Percentiles rank a stretch among this genome's conserved stretches.
Evolutionary conservation across 2,888 invertebrate species (phyloP).

Genomic region (Leistus spinibarbis): DNA sequence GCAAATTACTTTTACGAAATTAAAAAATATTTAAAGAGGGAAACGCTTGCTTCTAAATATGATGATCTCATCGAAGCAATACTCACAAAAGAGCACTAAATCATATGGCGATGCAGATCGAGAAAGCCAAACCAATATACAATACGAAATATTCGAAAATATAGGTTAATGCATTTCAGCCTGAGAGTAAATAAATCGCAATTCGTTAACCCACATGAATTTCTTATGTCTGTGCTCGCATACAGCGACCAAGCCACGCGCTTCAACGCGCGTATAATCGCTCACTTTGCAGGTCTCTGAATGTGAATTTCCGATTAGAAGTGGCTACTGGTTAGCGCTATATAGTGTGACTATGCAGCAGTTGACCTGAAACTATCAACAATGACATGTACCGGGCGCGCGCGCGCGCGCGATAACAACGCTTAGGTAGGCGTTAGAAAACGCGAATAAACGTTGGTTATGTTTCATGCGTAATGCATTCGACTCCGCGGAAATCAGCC

Average conservation of each 20-base stretch:
- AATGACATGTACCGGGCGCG: constrained; percentile 21
- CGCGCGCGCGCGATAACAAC: constrained; percentile 17
- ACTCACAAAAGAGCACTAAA: too few species aligned
- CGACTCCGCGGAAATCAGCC: background rate
- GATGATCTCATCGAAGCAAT: too few species aligned
- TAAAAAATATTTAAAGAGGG: too few species aligned
- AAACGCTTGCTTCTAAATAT: too few species aligned
- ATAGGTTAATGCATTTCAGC: constrained; percentile 27
- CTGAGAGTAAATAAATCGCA: constrained; percentile 9
- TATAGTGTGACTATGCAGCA: too few species aligned
- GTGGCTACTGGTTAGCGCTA: background rate
- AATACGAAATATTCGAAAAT: constrained; percentile 25
- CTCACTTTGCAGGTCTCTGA: constrained; percentile 9
- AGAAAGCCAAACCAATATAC: background rate
- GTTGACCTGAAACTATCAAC: constrained; percentile 38
- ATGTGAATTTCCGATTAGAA: constrained; percentile 20
- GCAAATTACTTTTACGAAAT: too few species aligned
- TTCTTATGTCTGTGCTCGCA: too few species aligned
- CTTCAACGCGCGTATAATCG: background rate
- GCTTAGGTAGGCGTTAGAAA: constrained; percentile 35
- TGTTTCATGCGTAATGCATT: constrained; percentile 1
- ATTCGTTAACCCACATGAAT: constrained; percentile 26
- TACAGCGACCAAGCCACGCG: constrained; percentile 19
- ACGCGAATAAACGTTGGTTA: background rate
- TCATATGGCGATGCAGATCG: too few species aligned